Evolutionary conservation across 1,140 invertebrate species (phyloP).

Genomic region (Heliconius eleuchia): DNA sequence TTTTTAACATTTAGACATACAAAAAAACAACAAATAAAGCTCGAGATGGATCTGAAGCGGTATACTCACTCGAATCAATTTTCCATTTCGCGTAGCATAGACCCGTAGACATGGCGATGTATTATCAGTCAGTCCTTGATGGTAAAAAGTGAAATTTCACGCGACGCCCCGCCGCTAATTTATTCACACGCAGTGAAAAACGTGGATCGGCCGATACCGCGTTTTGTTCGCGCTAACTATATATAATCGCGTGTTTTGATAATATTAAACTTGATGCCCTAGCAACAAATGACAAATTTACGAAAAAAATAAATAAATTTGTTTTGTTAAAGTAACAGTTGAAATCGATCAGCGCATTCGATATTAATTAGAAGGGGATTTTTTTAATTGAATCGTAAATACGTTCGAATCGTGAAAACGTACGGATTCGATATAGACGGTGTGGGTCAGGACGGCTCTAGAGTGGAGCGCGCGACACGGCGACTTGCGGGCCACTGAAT

Average conservation of each 20-base stretch:
- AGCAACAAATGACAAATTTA: constrained; percentile 43
- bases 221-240: constrained; percentile 65
- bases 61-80: constrained; percentile 63
- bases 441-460: constrained; percentile 51
- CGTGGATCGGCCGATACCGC: constrained; percentile 65
- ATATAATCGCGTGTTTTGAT: constrained; percentile 72
- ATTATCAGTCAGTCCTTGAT: constrained; percentile 47
- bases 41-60: background rate
- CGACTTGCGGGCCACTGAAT: constrained; percentile 70
- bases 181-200: constrained; percentile 75
- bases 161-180: constrained; percentile 63
- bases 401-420: constrained; percentile 54
- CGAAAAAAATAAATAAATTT: constrained; percentile 33
- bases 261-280: constrained; percentile 56
- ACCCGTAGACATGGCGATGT: constrained; percentile 52
- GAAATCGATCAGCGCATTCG: constrained; percentile 25
- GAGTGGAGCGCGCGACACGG: constrained; percentile 67
- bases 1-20: too few species aligned
- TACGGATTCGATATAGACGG: constrained; percentile 47
- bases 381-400: constrained; percentile 51
- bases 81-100: constrained; percentile 53
- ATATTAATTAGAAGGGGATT: constrained; percentile 28
- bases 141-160: constrained; percentile 78
- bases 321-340: constrained; percentile 19
- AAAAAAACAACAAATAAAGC: too few species aligned